A percentile compares a stretch with the other conserved stretches of the same genome.
Conservation (phyloP, 1,140 invertebrate genomes). For the Lanistes nyassanus region DNA sequence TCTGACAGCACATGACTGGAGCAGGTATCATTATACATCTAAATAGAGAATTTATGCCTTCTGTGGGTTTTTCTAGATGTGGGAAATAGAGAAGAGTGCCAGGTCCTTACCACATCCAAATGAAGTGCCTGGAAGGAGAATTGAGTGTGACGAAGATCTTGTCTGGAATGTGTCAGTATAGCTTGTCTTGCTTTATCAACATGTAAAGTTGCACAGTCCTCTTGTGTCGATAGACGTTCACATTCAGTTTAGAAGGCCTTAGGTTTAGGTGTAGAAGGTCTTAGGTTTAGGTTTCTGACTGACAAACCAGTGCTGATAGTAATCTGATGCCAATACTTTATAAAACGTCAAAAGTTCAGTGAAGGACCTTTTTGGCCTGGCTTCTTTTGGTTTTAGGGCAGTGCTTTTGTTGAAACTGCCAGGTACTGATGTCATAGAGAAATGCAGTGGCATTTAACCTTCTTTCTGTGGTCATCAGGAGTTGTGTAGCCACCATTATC, state of each 20-base stretch:
- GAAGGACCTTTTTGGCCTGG: too few relatives aligned
- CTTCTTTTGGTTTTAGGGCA: too few relatives aligned
- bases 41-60: not conserved
- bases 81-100: conserved; percentile 40
- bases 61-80: conserved; percentile 34
- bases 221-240: too few relatives aligned
- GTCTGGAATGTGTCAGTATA: conserved; percentile 61
- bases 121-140: conserved; percentile 54
- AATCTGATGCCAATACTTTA: not conserved
- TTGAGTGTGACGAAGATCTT: conserved; percentile 46
- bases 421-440: too few relatives aligned
- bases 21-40: not conserved
- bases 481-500: too few relatives aligned
- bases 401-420: too few relatives aligned
- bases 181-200: not conserved
- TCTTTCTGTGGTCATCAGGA: too few relatives aligned
- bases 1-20: not conserved
- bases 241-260: too few relatives aligned
- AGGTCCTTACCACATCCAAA: conserved; percentile 55
- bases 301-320: not conserved
- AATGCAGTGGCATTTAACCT: too few relatives aligned
- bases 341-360: not conserved
- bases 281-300: not conserved
- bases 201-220: not conserved
- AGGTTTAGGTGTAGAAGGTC: not conserved